Base-by-base conservation (phyloP, 2,888 invertebrate genomes). In the Hoplodrina blanda region DNA sequence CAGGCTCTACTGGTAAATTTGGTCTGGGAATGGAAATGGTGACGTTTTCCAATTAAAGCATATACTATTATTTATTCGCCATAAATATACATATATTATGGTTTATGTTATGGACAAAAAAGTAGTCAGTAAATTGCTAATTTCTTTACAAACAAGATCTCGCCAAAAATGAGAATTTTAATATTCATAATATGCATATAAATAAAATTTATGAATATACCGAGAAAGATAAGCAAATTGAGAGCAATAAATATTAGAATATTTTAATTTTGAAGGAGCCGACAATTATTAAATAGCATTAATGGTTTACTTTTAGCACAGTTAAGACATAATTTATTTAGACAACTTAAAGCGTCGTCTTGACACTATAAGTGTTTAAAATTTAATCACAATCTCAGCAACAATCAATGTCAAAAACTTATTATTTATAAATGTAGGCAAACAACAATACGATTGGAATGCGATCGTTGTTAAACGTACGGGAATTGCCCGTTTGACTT, bases 1-100 rank as follows among this genome's bases (percentile, higher is more conserved):
- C 33, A 13, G 49, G 7, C 3, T n/a, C 1, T 6, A n/a, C 7
- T 17, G 6, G 6, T 49, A 7, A 0, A 17, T 5, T 49, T 19
- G 37, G 37, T 37, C 50, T 20, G 19, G 25, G 50, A 52, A 41
- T 52, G 4, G 13, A 65, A 64, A 50, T 25, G 8, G 19, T 41
- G 25, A 50, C 2, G 1, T 52, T 19, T 33, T 37, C 0, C 25
- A 64, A 54, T 49, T 6, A 37, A 73, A 54, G 53, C 30, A 15
- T 7, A 13, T 17, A 37, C 7, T 25, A 44, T 49, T 50, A 25
- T 25, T 65, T 46, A 69, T 55, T 76, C 11, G 19, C 50, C 46
- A 61, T 61, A 69, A 50, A 73, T 76, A 76, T 61, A 13, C 13
- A 44, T 37, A 13, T 33, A 37, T 37, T 33, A 37, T 37, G 37